A percentile compares a stretch with the other conserved stretches of the same genome.
Evolutionary conservation across 1,140 invertebrate genomes (phyloP).

Genomic region (Colletes latitarsis): DNA sequence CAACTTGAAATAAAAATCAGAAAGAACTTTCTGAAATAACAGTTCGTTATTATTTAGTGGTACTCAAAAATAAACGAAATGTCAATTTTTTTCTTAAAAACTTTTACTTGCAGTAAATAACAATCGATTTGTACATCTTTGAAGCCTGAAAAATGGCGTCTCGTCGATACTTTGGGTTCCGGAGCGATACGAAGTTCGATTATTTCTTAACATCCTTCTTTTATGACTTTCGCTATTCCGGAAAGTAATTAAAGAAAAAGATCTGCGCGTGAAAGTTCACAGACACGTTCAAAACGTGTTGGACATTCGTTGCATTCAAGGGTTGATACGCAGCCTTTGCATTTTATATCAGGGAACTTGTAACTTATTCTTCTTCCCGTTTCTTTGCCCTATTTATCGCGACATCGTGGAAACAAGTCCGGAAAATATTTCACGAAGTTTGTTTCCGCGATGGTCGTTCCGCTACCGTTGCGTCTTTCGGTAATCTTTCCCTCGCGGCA

Average conservation of each 20-base stretch:
- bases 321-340: not conserved
- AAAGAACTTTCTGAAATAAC: too few relatives aligned
- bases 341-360: not conserved
- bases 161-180: too few relatives aligned
- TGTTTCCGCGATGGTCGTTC: not conserved
- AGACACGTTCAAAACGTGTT: not conserved
- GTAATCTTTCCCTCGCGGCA: not conserved
- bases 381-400: not conserved
- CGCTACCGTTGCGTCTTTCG: not conserved
- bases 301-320: not conserved
- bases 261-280: not conserved
- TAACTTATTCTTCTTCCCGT: not conserved
- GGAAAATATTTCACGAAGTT: not conserved
- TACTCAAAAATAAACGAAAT: too few relatives aligned
- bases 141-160: too few relatives aligned
- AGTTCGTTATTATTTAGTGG: too few relatives aligned
- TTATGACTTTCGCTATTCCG: too few relatives aligned
- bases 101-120: too few relatives aligned
- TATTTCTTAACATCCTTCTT: too few relatives aligned
- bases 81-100: too few relatives aligned
- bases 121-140: too few relatives aligned
- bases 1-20: too few relatives aligned
- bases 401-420: not conserved
- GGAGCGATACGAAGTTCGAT: too few relatives aligned
- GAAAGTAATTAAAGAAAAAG: not conserved